These are phyloP conservation scores for Nestor notabilis DNA, from an alignment of 2,113 vertebrate genomes.

Conservation along the genomic window DNA sequence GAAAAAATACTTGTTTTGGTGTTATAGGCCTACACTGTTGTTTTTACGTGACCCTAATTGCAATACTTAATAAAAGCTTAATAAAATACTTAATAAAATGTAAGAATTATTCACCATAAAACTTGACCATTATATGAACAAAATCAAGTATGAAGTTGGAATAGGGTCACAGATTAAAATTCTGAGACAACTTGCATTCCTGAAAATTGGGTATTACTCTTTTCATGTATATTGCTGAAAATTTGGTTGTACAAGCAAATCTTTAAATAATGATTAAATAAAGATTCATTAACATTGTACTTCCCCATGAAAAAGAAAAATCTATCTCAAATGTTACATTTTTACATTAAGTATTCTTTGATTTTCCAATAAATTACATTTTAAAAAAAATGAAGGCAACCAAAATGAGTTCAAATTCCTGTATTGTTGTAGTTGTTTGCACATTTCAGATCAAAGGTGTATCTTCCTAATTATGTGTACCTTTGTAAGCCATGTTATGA, in stretches of 20 bases:
- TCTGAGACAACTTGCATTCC: not conserved
- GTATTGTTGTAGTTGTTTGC: not conserved
- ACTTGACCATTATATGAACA: not conserved
- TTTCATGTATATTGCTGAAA: not conserved
- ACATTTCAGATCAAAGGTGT: not conserved
- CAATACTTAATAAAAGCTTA: not conserved
- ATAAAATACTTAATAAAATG: too few species aligned
- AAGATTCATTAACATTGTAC: not conserved
- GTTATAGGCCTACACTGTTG: not conserved
- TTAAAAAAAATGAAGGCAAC: not conserved
- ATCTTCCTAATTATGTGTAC: not conserved
- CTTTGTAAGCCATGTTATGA: not conserved
- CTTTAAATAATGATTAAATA: not conserved
- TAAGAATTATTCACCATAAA: not conserved
- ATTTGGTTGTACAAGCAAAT: not conserved
- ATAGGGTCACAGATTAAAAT: not conserved
- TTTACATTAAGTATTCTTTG: not conserved
- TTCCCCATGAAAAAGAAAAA: not conserved
- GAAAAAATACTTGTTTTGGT: not conserved
- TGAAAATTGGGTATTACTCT: not conserved
- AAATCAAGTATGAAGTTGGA: not conserved
- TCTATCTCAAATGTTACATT: not conserved
- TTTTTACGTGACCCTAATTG: not conserved
- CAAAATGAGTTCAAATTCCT: not conserved
- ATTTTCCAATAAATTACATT: not conserved